Evolutionary conservation across 2,888 invertebrate genomes (phyloP), one percentile per base, ranked within the genome.

Genomic region (Euzophera pinguis): DNA sequence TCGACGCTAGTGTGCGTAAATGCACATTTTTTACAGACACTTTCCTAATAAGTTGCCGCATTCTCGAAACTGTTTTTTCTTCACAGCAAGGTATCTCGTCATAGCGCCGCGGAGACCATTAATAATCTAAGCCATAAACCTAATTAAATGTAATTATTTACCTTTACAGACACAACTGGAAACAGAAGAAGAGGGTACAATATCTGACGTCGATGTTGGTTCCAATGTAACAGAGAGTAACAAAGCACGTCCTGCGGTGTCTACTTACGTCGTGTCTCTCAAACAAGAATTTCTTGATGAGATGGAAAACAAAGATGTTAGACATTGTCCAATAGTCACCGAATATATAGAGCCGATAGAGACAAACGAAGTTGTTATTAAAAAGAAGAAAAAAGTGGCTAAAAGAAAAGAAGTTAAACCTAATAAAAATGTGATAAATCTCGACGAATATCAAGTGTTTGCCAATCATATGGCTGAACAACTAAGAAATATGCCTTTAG

Each of bases 231-330:
- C 6, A 22, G 12, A 35, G 9, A 14, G 22, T 38, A 10, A 37
- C 51, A 10, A 32, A 32, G 7, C 7, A 29, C 5, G 10, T n/a
- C n/a, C 14, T 9, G 32, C 17, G 1, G 6, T 4, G 1, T 22
- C 42, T 12, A 14, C 52, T 1, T 50, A 50, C 16, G 47, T 52
- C 3, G 52, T 56, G 4, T 49, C 52, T 4, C 53, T 56, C 16
- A 53, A 48, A 10, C 53, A 56, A 41, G 56, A 53, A 14, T 53
- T 47, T 14, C 34, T 54, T 8, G 56, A 54, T 14, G 37, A 50
- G n/a, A 49, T 54, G 47, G 38, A 47, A 13, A 9, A 53, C 3
- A 35, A 53, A 8, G 41, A 45, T 22, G 45, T 43, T 1, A 45
- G 49, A 27, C 22, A 39, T 3, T 22, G 35, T 6, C 45, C 37